Conservation (phyloP, 2,888 invertebrate species). For the Bombyx huttoni region DNA sequence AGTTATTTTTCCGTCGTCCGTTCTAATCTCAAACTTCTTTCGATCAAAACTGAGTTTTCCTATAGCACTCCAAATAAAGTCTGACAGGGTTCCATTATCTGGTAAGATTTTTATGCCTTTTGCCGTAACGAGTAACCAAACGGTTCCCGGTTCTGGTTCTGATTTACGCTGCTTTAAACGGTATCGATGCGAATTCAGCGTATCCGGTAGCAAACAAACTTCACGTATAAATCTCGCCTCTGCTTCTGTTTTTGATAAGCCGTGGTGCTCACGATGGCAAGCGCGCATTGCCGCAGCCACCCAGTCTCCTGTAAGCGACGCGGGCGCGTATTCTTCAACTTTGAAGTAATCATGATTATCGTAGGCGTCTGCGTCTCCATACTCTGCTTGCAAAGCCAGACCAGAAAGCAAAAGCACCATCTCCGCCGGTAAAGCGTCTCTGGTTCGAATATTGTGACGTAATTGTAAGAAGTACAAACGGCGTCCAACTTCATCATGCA, state of each 20-base stretch:
- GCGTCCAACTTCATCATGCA: constrained; percentile 92
- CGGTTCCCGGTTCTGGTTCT: constrained; percentile 82
- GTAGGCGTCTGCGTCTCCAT: constrained; percentile 79
- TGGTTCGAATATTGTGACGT: constrained; percentile 85
- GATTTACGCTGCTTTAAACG: constrained; percentile 83
- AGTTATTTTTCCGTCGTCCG: constrained; percentile 89
- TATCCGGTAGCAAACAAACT: constrained; percentile 85
- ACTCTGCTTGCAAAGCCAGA: constrained; percentile 92
- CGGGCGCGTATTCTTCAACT: constrained; percentile 88
- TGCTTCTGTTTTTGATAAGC: constrained; percentile 85
- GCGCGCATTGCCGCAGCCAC: constrained; percentile 76
- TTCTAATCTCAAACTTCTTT: constrained; percentile 96
- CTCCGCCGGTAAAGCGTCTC: constrained; percentile 75
- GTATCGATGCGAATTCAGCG: constrained; percentile 91
- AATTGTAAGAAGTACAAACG: constrained; percentile 96
- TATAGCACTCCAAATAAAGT: constrained; percentile 96
- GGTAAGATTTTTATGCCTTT: constrained; percentile 91
- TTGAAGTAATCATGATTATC: constrained; percentile 76
- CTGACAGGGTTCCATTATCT: constrained; percentile 77
- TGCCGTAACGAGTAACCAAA: constrained; percentile 92
- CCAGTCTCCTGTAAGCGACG: constrained; percentile 74
- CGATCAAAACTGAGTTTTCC: constrained; percentile 96
- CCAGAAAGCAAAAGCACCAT: constrained; percentile 87
- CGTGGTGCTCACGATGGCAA: constrained; percentile 86
- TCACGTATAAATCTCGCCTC: constrained; percentile 91